phyloP scores from a whole-genome alignment of 1,140 invertebrate genomes.

The Penaeus chinensis region DNA sequence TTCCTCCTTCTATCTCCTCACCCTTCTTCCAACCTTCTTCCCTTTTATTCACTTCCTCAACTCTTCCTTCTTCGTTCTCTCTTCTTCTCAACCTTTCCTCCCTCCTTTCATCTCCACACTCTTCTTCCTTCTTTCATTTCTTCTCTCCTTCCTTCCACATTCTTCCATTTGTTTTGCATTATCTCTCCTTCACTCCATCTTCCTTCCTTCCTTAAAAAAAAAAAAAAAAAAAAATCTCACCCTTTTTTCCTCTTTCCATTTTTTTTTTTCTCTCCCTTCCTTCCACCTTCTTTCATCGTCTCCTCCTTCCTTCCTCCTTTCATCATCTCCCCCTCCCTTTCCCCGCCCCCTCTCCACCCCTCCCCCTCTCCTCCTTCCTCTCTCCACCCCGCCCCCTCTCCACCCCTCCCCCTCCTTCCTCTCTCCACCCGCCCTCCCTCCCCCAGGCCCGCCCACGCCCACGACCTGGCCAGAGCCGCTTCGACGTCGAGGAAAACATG shows the following conservation, averaged over 20 bases:
- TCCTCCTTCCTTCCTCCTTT: conserved; percentile 3
- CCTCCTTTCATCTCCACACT: no score
- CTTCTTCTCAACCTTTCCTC: not conserved
- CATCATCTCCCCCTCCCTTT: not conserved
- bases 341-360: no score
- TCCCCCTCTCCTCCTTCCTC: not conserved
- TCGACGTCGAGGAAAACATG: conserved; percentile 2
- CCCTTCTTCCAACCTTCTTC: no score
- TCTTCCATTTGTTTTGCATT: not conserved
- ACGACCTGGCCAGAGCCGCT: conserved; percentile 34
- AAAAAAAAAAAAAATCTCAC: not conserved
- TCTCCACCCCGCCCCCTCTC: not conserved
- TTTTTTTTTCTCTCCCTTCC: not conserved
- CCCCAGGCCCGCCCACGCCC: conserved; percentile 40
- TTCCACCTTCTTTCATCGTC: not conserved
- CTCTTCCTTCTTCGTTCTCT: not conserved
- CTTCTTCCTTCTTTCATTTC: no score
- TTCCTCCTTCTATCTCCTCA: no score
- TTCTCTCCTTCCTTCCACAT: not conserved
- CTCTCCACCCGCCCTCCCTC: not conserved
- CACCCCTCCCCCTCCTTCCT: conserved; percentile 3
- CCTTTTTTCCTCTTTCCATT: no score
- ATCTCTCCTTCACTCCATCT: not conserved
- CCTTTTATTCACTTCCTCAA: no score
- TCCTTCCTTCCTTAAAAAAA: not conserved